Percentiles rank a stretch among this genome's conserved stretches.
These are phyloP conservation scores for Cranoglanis bouderius DNA, from an alignment of 2,113 vertebrate species.

Conservation along the genomic window DNA sequence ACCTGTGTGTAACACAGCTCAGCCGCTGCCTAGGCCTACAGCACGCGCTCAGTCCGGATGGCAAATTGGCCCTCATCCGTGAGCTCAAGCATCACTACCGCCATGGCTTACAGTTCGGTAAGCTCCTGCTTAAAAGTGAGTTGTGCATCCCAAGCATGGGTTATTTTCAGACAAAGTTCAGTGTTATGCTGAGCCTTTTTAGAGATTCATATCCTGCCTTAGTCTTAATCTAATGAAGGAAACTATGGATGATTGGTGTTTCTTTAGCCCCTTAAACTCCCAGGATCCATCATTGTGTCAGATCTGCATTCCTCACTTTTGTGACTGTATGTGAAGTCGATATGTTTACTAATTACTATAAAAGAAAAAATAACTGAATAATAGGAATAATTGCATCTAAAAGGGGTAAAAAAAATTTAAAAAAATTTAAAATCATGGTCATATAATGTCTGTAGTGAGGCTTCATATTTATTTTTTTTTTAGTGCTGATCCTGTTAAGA, in stretches of 20 bases:
- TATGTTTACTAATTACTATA: background rate
- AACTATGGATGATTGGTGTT: background rate
- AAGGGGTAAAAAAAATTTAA: background rate
- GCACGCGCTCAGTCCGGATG: constrained; percentile 76
- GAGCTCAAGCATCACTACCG: constrained; percentile 89
- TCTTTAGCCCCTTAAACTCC: background rate
- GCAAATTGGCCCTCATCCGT: constrained; percentile 80
- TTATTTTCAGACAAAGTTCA: background rate
- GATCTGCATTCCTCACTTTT: background rate
- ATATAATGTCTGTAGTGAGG: background rate
- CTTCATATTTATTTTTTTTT: background rate
- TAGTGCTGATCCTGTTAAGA: background rate
- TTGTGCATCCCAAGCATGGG: background rate
- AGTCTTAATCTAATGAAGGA: background rate
- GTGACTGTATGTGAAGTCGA: no score
- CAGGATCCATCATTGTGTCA: background rate
- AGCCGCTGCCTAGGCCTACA: constrained; percentile 86
- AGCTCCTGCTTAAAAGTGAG: constrained; percentile 56
- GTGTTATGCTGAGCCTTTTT: background rate
- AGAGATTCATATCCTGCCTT: background rate
- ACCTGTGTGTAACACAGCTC: constrained; percentile 90
- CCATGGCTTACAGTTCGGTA: constrained; percentile 91
- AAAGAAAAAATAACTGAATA: background rate
- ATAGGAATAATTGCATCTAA: background rate
- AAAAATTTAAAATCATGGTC: background rate